Percentiles rank a stretch among this genome's conserved stretches.
Conservation (phyloP, 92 coral and sea anemone species). For the Micromussa lordhowensis region DNA sequence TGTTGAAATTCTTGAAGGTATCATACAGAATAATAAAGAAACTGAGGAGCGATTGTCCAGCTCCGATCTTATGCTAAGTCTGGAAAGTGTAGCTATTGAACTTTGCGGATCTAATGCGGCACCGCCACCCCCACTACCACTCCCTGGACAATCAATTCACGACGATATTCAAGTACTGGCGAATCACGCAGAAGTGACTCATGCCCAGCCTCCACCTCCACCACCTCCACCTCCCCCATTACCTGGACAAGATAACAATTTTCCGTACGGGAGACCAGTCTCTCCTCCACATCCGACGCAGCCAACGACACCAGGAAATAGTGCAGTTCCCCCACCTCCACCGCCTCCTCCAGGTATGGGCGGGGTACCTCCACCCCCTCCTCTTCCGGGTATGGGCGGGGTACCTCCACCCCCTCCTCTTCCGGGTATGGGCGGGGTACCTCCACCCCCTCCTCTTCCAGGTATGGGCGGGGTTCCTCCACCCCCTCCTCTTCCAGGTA, state of each 20-base stretch:
- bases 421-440: conserved; percentile 58
- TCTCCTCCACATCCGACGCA: conserved; percentile 46
- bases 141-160: conserved; percentile 30
- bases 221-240: conserved; percentile 49
- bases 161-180: neutral
- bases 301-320: conserved; percentile 39
- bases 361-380: conserved; percentile 63
- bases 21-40: conserved; percentile 26
- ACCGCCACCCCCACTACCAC: conserved; percentile 23
- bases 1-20: conserved; percentile 27
- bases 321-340: conserved; percentile 37
- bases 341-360: conserved; percentile 65
- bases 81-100: conserved; percentile 53
- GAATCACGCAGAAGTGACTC: conserved; percentile 7
- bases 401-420: conserved; percentile 83
- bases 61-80: conserved; percentile 25
- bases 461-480: conserved; percentile 71
- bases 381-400: conserved; percentile 35
- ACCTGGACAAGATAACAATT: conserved; percentile 38
- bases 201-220: conserved; percentile 27
- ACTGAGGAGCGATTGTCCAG: neutral
- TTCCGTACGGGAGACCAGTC: conserved; percentile 11
- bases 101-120: conserved; percentile 8
- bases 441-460: conserved; percentile 71
- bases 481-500: conserved; percentile 79